Conservation (phyloP, 1,140 invertebrate genomes). For the Drosophila busckii region DNA sequence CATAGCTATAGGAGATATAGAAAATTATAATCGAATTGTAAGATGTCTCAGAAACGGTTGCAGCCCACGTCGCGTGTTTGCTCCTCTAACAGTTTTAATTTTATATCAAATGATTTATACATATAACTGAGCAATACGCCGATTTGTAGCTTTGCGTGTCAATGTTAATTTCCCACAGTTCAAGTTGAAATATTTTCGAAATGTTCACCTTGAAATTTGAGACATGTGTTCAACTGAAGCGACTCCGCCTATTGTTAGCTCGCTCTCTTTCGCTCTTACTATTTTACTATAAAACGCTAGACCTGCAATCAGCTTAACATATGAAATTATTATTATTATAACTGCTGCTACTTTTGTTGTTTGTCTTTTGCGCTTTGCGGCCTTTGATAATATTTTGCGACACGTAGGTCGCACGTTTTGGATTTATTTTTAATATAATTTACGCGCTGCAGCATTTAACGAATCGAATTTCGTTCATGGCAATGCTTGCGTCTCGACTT, state of each 20-base stretch:
- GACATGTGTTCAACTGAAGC: constrained; percentile 48
- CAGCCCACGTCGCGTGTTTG: no score
- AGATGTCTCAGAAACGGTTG: no score
- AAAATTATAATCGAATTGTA: background rate
- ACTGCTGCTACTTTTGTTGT: constrained; percentile 39
- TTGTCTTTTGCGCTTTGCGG: constrained; percentile 32
- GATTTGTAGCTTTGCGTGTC: constrained; percentile 51
- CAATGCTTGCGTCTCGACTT: constrained; percentile 1
- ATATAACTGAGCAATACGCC: background rate
- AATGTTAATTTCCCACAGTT: constrained; percentile 71
- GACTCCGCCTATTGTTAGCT: constrained; percentile 63
- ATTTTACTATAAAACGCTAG: constrained; percentile 27
- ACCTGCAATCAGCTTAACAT: constrained; percentile 36
- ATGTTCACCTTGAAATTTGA: constrained; percentile 71
- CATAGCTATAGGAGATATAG: constrained; percentile 82
- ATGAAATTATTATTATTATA: constrained; percentile 38
- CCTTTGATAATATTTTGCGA: constrained; percentile 65
- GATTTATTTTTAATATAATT: constrained; percentile 73
- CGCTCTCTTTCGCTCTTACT: no score
- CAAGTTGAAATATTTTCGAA: constrained; percentile 75
- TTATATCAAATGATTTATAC: no score
- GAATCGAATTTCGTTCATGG: constrained; percentile 19
- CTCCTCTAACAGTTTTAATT: no score
- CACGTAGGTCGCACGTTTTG: constrained; percentile 73
- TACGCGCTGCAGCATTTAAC: constrained; percentile 53